Evolutionary conservation across 2,888 invertebrate species (phyloP).

Genomic region (Standfussiana lucernea): DNA sequence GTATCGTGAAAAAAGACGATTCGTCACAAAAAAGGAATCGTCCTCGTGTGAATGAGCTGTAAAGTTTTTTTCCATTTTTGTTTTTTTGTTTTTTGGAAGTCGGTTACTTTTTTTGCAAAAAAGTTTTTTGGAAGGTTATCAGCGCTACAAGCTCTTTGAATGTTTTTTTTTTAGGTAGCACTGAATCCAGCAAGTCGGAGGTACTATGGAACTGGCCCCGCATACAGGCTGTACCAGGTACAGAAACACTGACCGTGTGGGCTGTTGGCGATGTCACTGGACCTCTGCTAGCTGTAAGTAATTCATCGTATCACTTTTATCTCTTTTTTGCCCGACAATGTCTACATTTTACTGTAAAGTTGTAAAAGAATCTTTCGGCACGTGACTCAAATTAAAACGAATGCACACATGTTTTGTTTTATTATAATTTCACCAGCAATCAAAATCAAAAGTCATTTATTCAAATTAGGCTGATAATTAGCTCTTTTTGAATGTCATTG

Average conservation of each 20-base stretch:
- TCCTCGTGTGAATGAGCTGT: too few relatives aligned
- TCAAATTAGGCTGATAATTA: too few relatives aligned
- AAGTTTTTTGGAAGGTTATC: too few relatives aligned
- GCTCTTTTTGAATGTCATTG: too few relatives aligned
- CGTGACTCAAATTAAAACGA: neutral
- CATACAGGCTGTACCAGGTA: slow-evolving; percentile 89
- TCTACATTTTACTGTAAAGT: neutral
- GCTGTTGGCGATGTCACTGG: slow-evolving; percentile 92
- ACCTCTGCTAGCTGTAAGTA: slow-evolving; percentile 89
- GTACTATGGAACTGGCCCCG: slow-evolving; percentile 80
- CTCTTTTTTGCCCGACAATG: neutral
- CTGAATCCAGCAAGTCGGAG: slow-evolving; percentile 70
- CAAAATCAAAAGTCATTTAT: too few relatives aligned
- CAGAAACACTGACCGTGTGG: slow-evolving; percentile 92
- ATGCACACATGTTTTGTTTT: neutral
- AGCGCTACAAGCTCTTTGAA: neutral
- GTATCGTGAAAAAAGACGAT: too few relatives aligned
- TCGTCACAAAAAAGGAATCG: too few relatives aligned
- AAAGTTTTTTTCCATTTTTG: too few relatives aligned
- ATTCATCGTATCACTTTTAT: neutral
- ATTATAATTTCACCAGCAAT: neutral
- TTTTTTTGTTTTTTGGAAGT: too few relatives aligned
- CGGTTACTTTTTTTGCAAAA: too few relatives aligned
- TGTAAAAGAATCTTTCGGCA: neutral
- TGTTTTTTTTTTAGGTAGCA: slow-evolving; percentile 46